Conservation (phyloP, 2,888 invertebrate genomes). For the Bugula neritina region DNA sequence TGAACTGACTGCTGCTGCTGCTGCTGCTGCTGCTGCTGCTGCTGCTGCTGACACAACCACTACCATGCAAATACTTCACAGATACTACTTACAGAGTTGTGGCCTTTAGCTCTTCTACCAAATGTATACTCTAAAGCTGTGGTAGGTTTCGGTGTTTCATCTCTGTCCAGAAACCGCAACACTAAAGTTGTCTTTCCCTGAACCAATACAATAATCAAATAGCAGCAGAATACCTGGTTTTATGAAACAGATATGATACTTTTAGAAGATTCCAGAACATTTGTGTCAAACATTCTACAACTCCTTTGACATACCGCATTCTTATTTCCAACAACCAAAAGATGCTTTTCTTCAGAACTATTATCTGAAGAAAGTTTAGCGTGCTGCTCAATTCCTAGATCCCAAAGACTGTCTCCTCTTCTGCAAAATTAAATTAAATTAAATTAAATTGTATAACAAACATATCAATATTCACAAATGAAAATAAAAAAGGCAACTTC, state of each 20-base stretch:
- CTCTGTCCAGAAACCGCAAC: slow-evolving; percentile 40
- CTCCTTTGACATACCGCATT: slow-evolving; percentile 5
- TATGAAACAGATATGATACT: too few species aligned
- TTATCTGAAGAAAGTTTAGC: not conserved
- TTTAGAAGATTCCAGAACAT: too few species aligned
- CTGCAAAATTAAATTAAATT: not conserved
- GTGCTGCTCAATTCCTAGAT: slow-evolving; percentile 17
- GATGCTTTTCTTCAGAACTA: not conserved
- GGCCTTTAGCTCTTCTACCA: slow-evolving; percentile 60
- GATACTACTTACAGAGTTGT: slow-evolving; percentile 54
- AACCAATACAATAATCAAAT: not conserved
- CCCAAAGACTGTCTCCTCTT: slow-evolving; percentile 17
- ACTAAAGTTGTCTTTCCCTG: slow-evolving; percentile 26
- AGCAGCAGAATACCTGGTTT: too few species aligned
- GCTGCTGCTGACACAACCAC: not conserved
- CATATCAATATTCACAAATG: too few species aligned
- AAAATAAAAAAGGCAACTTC: too few species aligned
- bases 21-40: too few species aligned
- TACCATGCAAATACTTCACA: not conserved
- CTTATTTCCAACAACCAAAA: slow-evolving; percentile 10
- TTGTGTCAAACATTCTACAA: too few species aligned
- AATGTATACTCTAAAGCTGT: slow-evolving; percentile 80
- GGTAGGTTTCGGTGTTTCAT: slow-evolving; percentile 69
- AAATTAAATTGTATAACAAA: too few species aligned
- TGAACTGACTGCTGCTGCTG: too few species aligned